Conservation (phyloP, 2,888 invertebrate genomes). For the Pseudococcus longispinus region DNA sequence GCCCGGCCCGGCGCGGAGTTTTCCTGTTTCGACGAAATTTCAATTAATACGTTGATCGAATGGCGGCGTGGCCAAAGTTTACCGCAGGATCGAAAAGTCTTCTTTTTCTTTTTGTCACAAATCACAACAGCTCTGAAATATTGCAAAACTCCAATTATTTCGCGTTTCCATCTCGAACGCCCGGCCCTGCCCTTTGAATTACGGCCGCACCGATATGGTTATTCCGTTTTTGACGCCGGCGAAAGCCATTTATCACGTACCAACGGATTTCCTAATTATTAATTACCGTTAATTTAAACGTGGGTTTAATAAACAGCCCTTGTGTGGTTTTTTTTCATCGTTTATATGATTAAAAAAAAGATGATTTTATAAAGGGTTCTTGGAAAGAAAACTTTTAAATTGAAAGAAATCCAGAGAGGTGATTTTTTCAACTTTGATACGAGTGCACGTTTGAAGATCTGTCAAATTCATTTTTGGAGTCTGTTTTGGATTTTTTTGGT, state of each 20-base stretch:
- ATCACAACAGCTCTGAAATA: neutral
- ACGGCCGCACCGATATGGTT: neutral
- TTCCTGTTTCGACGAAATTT: neutral
- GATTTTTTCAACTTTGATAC: too few relatives aligned
- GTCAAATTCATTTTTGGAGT: too few relatives aligned
- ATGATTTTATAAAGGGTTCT: too few relatives aligned
- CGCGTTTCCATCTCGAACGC: neutral
- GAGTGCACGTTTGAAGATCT: too few relatives aligned
- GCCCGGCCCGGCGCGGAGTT: neutral
- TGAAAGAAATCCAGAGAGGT: too few relatives aligned
- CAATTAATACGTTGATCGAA: neutral
- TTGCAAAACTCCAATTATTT: slow-evolving; percentile 5
- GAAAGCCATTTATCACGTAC: neutral
- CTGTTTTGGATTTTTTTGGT: too few relatives aligned
- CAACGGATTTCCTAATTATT: neutral
- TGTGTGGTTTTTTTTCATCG: too few relatives aligned
- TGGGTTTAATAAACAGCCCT: too few relatives aligned
- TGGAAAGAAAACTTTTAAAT: too few relatives aligned
- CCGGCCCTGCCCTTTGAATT: neutral
- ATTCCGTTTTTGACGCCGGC: neutral
- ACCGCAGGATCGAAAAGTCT: neutral
- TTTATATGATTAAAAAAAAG: too few relatives aligned
- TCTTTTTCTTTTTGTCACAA: neutral
- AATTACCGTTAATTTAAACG: neutral
- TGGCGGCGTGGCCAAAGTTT: neutral